Percentiles rank a stretch among this genome's conserved stretches.
Conservation (phyloP, 1,140 invertebrate species). For the Leptonema lineaticorne region DNA sequence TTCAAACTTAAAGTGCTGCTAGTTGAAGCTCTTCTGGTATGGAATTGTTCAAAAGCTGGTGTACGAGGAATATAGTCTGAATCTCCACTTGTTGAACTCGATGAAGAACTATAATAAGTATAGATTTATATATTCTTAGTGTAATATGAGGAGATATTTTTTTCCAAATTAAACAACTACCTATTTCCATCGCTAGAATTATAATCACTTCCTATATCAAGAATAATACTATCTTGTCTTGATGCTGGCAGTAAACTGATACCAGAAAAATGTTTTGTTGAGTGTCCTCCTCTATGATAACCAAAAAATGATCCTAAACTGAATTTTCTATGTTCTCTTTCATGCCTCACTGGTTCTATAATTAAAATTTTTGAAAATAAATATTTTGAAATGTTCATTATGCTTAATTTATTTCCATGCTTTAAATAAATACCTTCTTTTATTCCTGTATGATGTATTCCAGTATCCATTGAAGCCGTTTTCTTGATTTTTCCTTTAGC, state of each 20-base stretch:
- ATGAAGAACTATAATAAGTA: conserved; percentile 45
- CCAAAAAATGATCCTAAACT: conserved; percentile 54
- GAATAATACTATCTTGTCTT: conserved; percentile 45
- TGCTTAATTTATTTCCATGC: neutral
- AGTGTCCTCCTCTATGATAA: conserved; percentile 43
- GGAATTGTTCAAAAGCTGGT: conserved; percentile 53
- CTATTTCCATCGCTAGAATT: conserved; percentile 50
- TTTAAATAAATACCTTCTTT: conserved; percentile 42
- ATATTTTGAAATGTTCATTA: neutral
- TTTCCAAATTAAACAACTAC: neutral
- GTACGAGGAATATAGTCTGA: conserved; percentile 53
- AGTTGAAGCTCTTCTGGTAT: conserved; percentile 11
- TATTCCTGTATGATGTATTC: conserved; percentile 54
- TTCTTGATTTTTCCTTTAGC: conserved; percentile 55
- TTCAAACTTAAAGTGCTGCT: conserved; percentile 19
- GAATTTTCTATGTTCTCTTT: conserved; percentile 51
- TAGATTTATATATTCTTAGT: conserved; percentile 4
- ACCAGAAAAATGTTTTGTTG: neutral
- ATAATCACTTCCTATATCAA: conserved; percentile 51
- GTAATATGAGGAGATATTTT: neutral
- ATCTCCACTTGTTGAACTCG: conserved; percentile 50
- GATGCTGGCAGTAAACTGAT: neutral
- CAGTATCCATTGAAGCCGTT: conserved; percentile 54
- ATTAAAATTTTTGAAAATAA: neutral
- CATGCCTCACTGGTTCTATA: conserved; percentile 32